Evolutionary conservation across 2,113 vertebrate genomes (phyloP).

Genomic region (Neolamprologus cancellatus): DNA sequence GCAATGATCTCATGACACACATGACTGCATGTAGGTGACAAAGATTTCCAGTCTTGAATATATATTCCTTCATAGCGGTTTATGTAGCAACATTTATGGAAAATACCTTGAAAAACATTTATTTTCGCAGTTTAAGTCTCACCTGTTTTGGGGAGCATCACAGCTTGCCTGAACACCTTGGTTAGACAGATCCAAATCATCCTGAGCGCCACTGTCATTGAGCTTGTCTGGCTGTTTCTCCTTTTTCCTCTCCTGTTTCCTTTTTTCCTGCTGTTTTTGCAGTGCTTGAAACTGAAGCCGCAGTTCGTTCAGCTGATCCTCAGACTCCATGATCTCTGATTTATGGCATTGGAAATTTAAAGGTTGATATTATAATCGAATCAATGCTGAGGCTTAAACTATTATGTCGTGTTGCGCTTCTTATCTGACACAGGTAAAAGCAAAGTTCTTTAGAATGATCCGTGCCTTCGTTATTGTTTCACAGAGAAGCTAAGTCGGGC

Average conservation of each 20-base stretch:
- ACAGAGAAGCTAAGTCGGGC: not conserved
- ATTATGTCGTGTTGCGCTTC: not conserved
- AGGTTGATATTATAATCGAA: not conserved
- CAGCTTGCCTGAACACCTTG: conserved; percentile 7
- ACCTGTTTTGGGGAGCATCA: conserved; percentile 63
- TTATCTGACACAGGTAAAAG: not conserved
- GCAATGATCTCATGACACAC: not conserved
- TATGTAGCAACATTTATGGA: not conserved
- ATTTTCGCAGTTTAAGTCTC: not conserved
- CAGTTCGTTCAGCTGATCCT: conserved; percentile 57
- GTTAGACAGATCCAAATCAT: conserved; percentile 60
- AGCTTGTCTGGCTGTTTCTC: conserved; percentile 41
- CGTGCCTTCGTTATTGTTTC: not conserved
- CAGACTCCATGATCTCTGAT: conserved; percentile 32
- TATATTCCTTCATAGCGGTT: not conserved
- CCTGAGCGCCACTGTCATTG: not conserved
- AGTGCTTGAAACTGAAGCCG: conserved; percentile 81
- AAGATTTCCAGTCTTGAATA: not conserved
- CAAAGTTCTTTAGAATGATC: not conserved
- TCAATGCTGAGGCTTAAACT: not conserved
- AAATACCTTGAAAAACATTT: not conserved
- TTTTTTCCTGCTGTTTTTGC: conserved; percentile 81
- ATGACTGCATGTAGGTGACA: not conserved
- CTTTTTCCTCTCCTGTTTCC: conserved; percentile 67
- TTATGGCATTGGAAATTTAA: not conserved